These are phyloP conservation scores for Muscicapa adusta DNA, from an alignment of 2,113 vertebrate species.

Conservation along the genomic window DNA sequence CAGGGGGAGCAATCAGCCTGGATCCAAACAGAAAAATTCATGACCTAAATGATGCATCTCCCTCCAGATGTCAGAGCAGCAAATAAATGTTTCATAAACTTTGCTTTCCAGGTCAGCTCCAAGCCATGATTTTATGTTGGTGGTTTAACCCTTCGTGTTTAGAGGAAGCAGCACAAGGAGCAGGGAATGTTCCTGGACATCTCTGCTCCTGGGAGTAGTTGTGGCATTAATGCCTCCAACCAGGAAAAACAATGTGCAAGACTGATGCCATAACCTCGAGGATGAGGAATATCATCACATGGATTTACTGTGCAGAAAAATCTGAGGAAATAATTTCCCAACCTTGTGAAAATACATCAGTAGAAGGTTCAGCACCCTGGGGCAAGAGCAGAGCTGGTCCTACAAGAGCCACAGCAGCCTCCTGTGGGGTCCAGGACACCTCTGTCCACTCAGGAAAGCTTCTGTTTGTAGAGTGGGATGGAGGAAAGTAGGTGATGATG, in stretches of 20 bases:
- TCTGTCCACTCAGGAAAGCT: not conserved
- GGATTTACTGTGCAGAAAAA: not conserved
- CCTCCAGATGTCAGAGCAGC: not conserved
- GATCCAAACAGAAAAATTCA: constrained; percentile 18
- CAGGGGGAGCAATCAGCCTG: not conserved
- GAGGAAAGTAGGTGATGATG: not conserved
- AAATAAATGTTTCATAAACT: constrained; percentile 48
- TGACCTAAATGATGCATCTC: constrained; percentile 29
- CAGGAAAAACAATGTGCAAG: not conserved
- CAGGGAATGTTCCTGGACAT: not conserved
- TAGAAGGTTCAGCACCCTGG: rapidly evolving
- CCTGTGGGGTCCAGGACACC: not conserved
- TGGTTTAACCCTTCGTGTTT: not conserved
- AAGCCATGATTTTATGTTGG: not conserved
- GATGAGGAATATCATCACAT: no score
- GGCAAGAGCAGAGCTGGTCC: not conserved
- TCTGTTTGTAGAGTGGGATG: not conserved
- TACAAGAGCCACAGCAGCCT: not conserved
- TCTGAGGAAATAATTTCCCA: not conserved
- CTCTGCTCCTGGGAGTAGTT: rapidly evolving
- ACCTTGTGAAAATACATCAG: not conserved
- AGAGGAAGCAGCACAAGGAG: not conserved
- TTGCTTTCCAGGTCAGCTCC: constrained; percentile 20
- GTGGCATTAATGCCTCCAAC: not conserved
- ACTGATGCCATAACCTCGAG: not conserved